Base-by-base conservation (phyloP, 1,140 invertebrate species). In the Pteromalus puparum region DNA sequence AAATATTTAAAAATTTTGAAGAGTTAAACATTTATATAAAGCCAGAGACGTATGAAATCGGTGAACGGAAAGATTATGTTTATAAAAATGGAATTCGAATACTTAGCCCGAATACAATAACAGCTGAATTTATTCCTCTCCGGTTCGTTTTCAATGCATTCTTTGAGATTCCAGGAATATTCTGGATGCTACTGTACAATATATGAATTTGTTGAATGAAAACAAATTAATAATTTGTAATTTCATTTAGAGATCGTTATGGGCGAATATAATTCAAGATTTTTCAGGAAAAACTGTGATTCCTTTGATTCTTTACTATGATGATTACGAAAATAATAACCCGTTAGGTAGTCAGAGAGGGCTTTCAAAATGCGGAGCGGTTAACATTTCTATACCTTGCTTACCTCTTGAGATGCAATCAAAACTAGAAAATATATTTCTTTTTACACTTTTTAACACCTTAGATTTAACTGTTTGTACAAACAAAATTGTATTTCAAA, bases 171-270 rank as follows among this genome's bases (percentile, higher is more conserved):
- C 86, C 87, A 6, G 65, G 34, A 5, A 28, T 88, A 61, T 85
- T 84, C 28, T n/a, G n/a, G 9, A 81, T 65, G 79, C 85, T 85
- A 87, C 79, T 5, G 53, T 87, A 34, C 1, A 82, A 15, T 87
- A 88, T 42, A 75, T 88, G 15, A 21, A 89, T 26, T 79, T 61
- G 1, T 46, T 88, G 26, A 21, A 78, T 73, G 26, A 79, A 61
- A 84, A 89, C 83, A 84, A 80, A 30, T 15, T 9, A n/a, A 85
- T 84, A 21, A 84, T 87, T 82, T 85, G 67, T 38, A 90, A 89
- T 86, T 88, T 91, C 86, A 75, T 90, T 30, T 88, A 91, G 77
- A 88, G 87, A 28, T 26, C 85, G 18, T 74, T 91, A 89, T 88
- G 79, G 90, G 34, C 68, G 84, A 79, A 67, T 79, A 53, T 75